phyloP scores from a whole-genome alignment of 2,113 vertebrate species.

The Planiliza haematocheilus region DNA sequence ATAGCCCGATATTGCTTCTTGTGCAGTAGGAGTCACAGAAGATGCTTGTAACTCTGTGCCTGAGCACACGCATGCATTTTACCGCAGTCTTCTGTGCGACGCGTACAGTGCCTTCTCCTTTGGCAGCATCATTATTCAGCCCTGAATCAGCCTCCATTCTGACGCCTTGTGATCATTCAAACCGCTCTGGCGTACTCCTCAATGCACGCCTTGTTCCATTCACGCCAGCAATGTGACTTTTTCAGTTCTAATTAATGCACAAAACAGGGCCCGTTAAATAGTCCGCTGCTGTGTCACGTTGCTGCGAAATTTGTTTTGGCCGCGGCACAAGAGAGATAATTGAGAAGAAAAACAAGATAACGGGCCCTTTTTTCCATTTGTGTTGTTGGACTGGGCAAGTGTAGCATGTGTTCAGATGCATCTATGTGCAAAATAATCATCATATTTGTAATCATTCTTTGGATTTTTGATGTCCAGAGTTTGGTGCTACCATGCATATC shows the following conservation, averaged over 20 bases:
- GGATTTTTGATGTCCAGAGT: background rate
- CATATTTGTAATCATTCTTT: background rate
- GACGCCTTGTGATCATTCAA: slow-evolving; percentile 66
- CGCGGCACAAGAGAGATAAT: slow-evolving; percentile 41
- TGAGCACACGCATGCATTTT: slow-evolving; percentile 22
- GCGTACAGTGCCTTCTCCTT: slow-evolving; percentile 66
- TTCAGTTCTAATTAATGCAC: slow-evolving; percentile 73
- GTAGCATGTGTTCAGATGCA: background rate
- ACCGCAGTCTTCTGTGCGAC: slow-evolving; percentile 42
- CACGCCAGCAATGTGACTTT: slow-evolving; percentile 65
- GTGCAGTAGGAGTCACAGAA: background rate
- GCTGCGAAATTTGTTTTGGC: slow-evolving; percentile 67
- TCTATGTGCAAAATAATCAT: background rate
- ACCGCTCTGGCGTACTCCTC: slow-evolving; percentile 54
- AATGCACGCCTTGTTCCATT: slow-evolving; percentile 80
- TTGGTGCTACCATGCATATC: background rate
- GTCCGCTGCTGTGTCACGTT: slow-evolving; percentile 54
- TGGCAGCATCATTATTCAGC: slow-evolving; percentile 72
- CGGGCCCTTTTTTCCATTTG: slow-evolving; percentile 19
- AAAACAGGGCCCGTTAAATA: slow-evolving; percentile 61
- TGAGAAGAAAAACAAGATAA: slow-evolving; percentile 4
- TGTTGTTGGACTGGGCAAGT: slow-evolving; percentile 35
- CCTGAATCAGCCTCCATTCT: slow-evolving; percentile 67
- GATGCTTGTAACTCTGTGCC: background rate
- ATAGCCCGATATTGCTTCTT: too few species aligned